phyloP scores from a whole-genome alignment of 2,113 vertebrate species.

The Cephalophus harveyi region DNA sequence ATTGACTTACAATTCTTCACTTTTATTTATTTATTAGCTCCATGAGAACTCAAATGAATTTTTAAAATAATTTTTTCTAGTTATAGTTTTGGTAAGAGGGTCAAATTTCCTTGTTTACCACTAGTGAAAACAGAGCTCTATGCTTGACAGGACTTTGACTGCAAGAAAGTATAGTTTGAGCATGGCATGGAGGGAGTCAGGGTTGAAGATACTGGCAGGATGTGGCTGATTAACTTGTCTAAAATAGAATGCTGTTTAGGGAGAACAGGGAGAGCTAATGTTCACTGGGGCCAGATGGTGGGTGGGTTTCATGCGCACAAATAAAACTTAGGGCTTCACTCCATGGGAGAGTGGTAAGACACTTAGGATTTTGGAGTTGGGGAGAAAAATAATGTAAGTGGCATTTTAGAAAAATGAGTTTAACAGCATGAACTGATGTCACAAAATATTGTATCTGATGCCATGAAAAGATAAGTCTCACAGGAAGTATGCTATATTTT shows the following conservation, averaged over 20 bases:
- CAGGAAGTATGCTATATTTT: neutral
- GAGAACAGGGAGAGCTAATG: neutral
- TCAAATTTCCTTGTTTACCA: neutral
- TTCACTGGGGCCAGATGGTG: neutral
- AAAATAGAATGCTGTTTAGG: neutral
- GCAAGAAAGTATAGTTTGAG: neutral
- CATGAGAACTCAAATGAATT: neutral
- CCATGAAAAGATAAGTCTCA: slow-evolving; percentile 5
- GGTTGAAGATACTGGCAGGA: neutral
- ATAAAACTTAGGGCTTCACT: neutral
- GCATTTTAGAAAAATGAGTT: neutral
- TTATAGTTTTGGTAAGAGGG: neutral
- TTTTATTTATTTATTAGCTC: neutral
- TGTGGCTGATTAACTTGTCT: neutral
- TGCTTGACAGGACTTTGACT: neutral
- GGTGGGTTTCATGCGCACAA: neutral
- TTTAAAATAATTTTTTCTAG: neutral
- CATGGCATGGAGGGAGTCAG: neutral
- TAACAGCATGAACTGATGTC: neutral
- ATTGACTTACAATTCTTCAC: neutral
- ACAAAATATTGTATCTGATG: neutral
- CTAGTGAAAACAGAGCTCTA: neutral
- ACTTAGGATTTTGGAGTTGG: neutral
- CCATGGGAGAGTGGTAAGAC: neutral
- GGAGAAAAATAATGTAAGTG: neutral